phyloP scores from a whole-genome alignment of 2,113 vertebrate species.

The Syngnathus floridae region DNA sequence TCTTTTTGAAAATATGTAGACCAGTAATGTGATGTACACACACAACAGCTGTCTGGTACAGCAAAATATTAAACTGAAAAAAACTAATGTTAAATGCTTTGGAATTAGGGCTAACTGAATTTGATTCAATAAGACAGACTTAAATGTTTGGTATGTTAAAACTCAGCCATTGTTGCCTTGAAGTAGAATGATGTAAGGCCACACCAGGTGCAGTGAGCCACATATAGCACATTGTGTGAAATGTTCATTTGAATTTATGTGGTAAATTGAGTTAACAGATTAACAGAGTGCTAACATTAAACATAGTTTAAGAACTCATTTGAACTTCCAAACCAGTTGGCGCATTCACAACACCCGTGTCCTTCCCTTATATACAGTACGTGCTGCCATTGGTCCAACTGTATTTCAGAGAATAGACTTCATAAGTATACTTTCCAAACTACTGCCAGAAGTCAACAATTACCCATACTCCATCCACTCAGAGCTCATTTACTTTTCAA shows the following conservation, averaged over 20 bases:
- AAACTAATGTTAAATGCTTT: background rate
- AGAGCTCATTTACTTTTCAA: constrained; percentile 35
- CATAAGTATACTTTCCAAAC: constrained; percentile 52
- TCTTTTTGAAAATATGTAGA: background rate
- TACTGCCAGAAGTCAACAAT: constrained; percentile 43
- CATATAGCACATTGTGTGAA: background rate
- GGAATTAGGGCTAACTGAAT: constrained; percentile 1
- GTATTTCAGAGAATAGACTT: constrained; percentile 37
- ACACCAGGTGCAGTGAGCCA: constrained; percentile 27
- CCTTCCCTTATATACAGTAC: constrained; percentile 41
- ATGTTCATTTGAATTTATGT: background rate
- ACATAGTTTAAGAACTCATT: background rate
- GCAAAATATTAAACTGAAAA: constrained; percentile 2
- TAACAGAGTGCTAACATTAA: constrained; percentile 3
- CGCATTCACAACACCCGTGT: constrained; percentile 37
- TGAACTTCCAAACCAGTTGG: background rate
- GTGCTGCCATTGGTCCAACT: constrained; percentile 47
- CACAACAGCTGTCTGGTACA: constrained; percentile 70
- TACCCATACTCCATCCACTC: constrained; percentile 16
- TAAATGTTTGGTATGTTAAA: constrained; percentile 21
- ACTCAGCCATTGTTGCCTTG: constrained; percentile 58
- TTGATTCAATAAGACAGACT: constrained; percentile 2
- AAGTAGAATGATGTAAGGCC: constrained; percentile 5
- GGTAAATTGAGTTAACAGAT: background rate
- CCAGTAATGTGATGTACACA: background rate